Conservation (phyloP, 2,888 invertebrate genomes). For the Mimas tiliae region DNA sequence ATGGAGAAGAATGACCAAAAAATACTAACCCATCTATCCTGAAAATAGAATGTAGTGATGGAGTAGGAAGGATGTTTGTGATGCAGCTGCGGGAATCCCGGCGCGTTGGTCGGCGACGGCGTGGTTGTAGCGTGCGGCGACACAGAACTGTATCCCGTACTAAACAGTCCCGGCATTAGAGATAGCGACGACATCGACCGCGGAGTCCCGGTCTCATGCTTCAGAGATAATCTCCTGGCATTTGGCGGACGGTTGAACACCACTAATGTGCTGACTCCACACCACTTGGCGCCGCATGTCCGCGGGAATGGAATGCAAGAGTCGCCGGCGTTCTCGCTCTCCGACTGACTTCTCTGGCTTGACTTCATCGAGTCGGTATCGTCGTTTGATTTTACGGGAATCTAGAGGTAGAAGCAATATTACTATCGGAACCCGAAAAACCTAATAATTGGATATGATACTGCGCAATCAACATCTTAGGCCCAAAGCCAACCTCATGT, state of each 20-base stretch:
- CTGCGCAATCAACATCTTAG: too few species aligned
- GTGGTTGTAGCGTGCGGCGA: conserved; percentile 81
- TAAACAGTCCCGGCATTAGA: conserved; percentile 66
- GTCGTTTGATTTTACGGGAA: conserved; percentile 83
- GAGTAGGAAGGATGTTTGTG: conserved; percentile 84
- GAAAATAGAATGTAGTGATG: conserved; percentile 92
- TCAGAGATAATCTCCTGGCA: conserved; percentile 87
- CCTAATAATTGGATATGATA: too few species aligned
- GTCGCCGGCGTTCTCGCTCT: conserved; percentile 85
- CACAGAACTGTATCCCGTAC: conserved; percentile 67
- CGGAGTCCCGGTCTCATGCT: conserved; percentile 91
- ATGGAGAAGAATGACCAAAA: neutral
- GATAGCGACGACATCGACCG: conserved; percentile 80
- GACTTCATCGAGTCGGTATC: conserved; percentile 79
- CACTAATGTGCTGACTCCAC: conserved; percentile 93
- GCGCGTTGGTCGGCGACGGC: conserved; percentile 78
- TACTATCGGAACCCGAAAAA: too few species aligned
- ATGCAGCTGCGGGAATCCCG: conserved; percentile 77
- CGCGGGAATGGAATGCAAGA: conserved; percentile 97
- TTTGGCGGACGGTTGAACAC: conserved; percentile 92
- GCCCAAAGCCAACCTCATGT: too few species aligned
- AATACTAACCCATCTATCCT: conserved; percentile 87
- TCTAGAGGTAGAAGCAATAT: too few species aligned
- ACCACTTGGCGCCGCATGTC: conserved; percentile 97
- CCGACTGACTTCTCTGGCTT: conserved; percentile 77